These are phyloP conservation scores for Aphelenchoides avenae DNA, from an alignment of 1,140 invertebrate species.

Conservation along the genomic window DNA sequence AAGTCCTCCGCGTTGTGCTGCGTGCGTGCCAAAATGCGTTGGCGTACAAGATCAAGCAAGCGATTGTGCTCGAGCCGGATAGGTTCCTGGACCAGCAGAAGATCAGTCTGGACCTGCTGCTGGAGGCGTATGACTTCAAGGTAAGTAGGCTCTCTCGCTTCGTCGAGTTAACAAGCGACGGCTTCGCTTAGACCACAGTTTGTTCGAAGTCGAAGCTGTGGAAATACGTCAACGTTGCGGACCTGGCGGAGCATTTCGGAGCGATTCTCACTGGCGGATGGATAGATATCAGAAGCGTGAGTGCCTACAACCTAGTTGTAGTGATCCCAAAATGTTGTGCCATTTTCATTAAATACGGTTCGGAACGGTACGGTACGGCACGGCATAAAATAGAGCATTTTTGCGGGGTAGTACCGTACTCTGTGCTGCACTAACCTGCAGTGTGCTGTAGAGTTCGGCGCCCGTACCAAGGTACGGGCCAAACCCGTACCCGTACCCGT, in stretches of 20 bases:
- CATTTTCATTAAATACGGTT: too few relatives aligned
- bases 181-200: conserved; percentile 26
- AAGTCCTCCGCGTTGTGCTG: conserved; percentile 33
- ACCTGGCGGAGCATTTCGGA: conserved; percentile 10
- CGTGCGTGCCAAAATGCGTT: conserved; percentile 44
- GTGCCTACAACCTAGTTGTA: background rate
- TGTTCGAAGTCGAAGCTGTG: conserved; percentile 36
- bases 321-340: too few relatives aligned
- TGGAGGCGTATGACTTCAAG: conserved; percentile 43
- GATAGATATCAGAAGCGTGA: conserved; percentile 34
- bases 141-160: conserved; percentile 6
- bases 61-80: conserved; percentile 36
- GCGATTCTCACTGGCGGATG: conserved; percentile 14
- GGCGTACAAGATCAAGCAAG: conserved; percentile 43
- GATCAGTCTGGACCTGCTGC: conserved; percentile 34
- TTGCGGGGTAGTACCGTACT: too few relatives aligned
- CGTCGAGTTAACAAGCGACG: conserved; percentile 20
- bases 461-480: too few relatives aligned
- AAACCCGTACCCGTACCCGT: too few relatives aligned
- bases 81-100: conserved; percentile 30
- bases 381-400: too few relatives aligned
- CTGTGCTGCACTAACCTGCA: too few relatives aligned
- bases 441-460: too few relatives aligned
- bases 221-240: conserved; percentile 34
- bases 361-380: too few relatives aligned